These are phyloP conservation scores for Lycopodina hypogea DNA, from an alignment of 37 sponge, comb jelly and placozoan species.

Conservation along the genomic window DNA sequence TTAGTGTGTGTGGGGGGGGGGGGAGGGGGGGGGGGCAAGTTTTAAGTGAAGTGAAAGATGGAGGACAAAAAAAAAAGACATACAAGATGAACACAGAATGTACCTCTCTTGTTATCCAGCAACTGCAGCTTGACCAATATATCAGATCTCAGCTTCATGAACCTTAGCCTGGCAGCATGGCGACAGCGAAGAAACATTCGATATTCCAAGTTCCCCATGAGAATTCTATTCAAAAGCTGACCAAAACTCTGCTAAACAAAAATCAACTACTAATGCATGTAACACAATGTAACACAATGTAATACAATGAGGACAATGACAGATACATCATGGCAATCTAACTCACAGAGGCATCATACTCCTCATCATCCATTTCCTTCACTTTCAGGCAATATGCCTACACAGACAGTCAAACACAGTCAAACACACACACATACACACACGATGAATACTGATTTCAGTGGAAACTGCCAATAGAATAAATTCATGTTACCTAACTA, in stretches of 20 bases:
- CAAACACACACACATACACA: no score
- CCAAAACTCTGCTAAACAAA: conserved; percentile 56
- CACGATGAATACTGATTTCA: no score
- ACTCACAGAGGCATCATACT: conserved; percentile 80
- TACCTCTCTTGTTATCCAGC: conserved; percentile 89
- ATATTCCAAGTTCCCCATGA: conserved; percentile 85
- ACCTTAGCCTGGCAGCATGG: conserved; percentile 69
- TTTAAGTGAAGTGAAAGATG: not conserved
- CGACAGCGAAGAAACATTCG: conserved; percentile 79
- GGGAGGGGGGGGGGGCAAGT: not conserved
- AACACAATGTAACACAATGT: not conserved
- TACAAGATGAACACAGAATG: no score
- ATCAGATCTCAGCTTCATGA: conserved; percentile 77
- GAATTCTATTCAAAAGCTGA: conserved; percentile 77
- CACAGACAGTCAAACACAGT: not conserved
- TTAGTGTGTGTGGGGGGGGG: no score
- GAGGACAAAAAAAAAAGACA: not conserved
- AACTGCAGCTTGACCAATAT: conserved; percentile 81
- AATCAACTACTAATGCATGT: not conserved
- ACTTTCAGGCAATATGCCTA: conserved; percentile 94
- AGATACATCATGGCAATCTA: not conserved
- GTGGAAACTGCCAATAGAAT: no score
- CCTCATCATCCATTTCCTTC: conserved; percentile 98
- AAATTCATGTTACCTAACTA: no score
- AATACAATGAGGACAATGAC: not conserved